phyloP scores from a whole-genome alignment of 2,888 invertebrate genomes.

The Patella pellucida region DNA sequence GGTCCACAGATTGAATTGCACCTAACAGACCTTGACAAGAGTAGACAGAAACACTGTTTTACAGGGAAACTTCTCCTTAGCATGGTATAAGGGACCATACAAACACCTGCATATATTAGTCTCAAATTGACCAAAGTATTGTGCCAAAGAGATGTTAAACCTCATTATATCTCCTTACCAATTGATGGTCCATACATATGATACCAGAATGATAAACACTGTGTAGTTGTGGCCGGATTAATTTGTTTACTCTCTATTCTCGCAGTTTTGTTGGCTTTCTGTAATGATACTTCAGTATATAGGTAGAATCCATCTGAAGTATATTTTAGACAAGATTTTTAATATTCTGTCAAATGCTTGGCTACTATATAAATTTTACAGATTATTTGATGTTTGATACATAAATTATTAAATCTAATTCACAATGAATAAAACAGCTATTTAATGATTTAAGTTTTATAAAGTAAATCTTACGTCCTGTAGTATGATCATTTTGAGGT shows the following conservation, averaged over 20 bases:
- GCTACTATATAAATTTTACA: too few species aligned
- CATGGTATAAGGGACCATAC: too few species aligned
- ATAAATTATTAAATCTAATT: too few species aligned
- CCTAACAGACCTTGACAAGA: too few species aligned
- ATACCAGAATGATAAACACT: constrained; percentile 55
- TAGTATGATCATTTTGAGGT: constrained; percentile 54
- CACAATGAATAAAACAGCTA: neutral
- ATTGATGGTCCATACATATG: constrained; percentile 60
- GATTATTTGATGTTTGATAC: too few species aligned
- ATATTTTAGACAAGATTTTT: neutral
- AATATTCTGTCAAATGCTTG: neutral
- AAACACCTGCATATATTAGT: too few species aligned
- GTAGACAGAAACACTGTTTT: too few species aligned
- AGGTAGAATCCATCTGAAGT: constrained; percentile 46
- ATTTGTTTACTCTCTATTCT: constrained; percentile 53
- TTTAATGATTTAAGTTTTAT: neutral
- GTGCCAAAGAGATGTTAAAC: too few species aligned
- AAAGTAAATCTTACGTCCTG: constrained; percentile 47
- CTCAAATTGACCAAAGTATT: too few species aligned
- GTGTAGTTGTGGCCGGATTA: constrained; percentile 21
- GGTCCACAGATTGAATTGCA: too few species aligned
- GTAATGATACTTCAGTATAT: constrained; percentile 71
- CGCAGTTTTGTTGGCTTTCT: constrained; percentile 75
- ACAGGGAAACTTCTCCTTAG: too few species aligned
- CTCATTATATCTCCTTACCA: constrained; percentile 25